Evolutionary conservation across 2,888 invertebrate species (phyloP), one percentile per base, ranked within the genome.

Genomic region (Torymus tubicola): DNA sequence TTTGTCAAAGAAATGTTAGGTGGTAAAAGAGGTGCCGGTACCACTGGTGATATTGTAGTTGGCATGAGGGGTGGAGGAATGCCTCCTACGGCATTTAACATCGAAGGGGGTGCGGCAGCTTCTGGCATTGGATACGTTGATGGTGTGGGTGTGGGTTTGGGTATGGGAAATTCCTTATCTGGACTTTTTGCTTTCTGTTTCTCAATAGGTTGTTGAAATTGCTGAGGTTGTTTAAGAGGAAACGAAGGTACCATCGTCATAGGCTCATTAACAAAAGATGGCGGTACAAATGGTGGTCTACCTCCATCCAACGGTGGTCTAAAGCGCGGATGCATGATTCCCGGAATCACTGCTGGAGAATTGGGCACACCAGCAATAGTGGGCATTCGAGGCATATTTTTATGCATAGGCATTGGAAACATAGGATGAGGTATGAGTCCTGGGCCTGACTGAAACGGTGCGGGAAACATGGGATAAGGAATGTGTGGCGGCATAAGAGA

Each of bases 381-480:
- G 8, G 42, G 42, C 61, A 82, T 80, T 10, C 75, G 72, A 0
- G 72, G 72, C 1, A 81, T 16, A 55, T 71, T 74, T 16, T 80
- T 80, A 21, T 73, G 68, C 31, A 81, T 31, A 2, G 80, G 60
- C 8, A 74, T 42, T 14, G 81, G 67, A 52, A 81, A 81, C 52
- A 93, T 90, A 57, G 93, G 92, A 11, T 92, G 92, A 4, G 94
- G 94, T 86, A 95, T 94, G 65, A 95, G 91, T 53, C 94, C 94
- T 14, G 94, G 94, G 0, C 93, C 93, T 52, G 88, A 82, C 42
- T 89, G 87, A 64, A 89, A 89, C 11, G 89, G 84, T 50, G 91
- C 42, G 10, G 42, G 88, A 18, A 91, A 90, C 81, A 91, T 91
- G 2, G 91, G 91, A 61, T 90, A 92, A 80, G 87, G 93, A 90